Percentiles rank a stretch among this genome's conserved stretches.
These are phyloP conservation scores for Psettodes erumei DNA, from an alignment of 2,113 vertebrate genomes.

Conservation along the genomic window DNA sequence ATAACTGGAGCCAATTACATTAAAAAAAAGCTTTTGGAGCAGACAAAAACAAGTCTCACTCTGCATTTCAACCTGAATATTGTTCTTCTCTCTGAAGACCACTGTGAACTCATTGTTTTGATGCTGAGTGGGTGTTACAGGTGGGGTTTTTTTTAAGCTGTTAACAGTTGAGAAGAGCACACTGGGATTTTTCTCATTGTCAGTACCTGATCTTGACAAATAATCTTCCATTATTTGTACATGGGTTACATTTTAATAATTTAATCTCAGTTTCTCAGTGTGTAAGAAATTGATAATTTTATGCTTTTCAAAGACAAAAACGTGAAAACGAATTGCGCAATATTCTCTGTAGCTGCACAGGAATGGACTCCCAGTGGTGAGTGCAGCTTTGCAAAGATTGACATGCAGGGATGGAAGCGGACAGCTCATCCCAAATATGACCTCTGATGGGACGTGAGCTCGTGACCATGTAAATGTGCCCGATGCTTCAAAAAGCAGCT, in stretches of 20 bases:
- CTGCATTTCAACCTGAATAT: neutral
- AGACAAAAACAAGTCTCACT: neutral
- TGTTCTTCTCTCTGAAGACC: constrained; percentile 9
- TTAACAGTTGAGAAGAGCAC: constrained; percentile 11
- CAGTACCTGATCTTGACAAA: constrained; percentile 10
- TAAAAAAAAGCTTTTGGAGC: no score
- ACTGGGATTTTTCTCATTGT: neutral
- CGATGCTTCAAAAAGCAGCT: constrained; percentile 41
- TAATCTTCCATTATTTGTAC: neutral
- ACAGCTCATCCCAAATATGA: constrained; percentile 28
- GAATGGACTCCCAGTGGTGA: no score
- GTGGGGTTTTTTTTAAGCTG: constrained; percentile 26
- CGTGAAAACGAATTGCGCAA: neutral
- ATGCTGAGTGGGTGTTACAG: constrained; percentile 12
- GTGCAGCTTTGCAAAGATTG: neutral
- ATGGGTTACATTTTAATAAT: constrained; percentile 14
- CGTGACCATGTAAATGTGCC: constrained; percentile 39
- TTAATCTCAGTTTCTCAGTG: neutral
- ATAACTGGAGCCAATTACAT: neutral
- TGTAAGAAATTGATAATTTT: no score
- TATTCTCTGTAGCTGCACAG: neutral
- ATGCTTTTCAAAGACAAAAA: neutral
- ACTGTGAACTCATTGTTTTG: constrained; percentile 30
- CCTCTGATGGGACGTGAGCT: constrained; percentile 42
- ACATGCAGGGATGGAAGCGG: neutral